Evolutionary conservation across 2,113 vertebrate species (phyloP).

Genomic region (Hippoglossus stenolepis): DNA sequence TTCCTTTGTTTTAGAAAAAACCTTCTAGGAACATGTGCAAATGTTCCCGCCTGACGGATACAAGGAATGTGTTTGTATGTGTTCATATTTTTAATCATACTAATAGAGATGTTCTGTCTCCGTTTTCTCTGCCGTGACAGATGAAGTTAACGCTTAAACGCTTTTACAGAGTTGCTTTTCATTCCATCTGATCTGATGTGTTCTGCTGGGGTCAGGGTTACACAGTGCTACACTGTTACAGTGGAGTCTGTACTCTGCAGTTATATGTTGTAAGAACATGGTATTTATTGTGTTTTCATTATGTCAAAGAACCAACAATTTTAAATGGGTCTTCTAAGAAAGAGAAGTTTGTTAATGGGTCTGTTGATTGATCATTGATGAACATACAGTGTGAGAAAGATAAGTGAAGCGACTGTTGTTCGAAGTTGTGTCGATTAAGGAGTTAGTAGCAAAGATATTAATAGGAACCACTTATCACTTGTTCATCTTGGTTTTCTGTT

Average conservation of each 20-base stretch:
- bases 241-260: neutral
- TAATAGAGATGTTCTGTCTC: conserved; percentile 19
- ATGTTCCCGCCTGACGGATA: conserved; percentile 12
- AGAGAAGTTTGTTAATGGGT: neutral
- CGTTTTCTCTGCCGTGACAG: neutral
- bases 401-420: conserved; percentile 12
- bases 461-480: conserved; percentile 5
- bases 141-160: neutral
- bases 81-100: neutral
- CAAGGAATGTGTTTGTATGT: neutral
- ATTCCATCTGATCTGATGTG: conserved; percentile 21
- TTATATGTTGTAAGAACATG: neutral
- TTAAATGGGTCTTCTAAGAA: conserved; percentile 37
- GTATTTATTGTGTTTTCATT: conserved; percentile 43
- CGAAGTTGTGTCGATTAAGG: conserved; percentile 2
- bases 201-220: neutral
- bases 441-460: conserved; percentile 47
- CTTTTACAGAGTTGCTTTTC: conserved; percentile 13
- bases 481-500: conserved; percentile 14
- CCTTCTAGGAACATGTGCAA: neutral
- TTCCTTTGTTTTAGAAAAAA: conserved; percentile 25
- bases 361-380: neutral
- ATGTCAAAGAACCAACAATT: conserved; percentile 7
- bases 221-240: conserved; percentile 8
- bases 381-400: conserved; percentile 10